These are phyloP conservation scores for Oryzias curvinotus DNA, from an alignment of 2,113 vertebrate genomes.

Conservation along the genomic window DNA sequence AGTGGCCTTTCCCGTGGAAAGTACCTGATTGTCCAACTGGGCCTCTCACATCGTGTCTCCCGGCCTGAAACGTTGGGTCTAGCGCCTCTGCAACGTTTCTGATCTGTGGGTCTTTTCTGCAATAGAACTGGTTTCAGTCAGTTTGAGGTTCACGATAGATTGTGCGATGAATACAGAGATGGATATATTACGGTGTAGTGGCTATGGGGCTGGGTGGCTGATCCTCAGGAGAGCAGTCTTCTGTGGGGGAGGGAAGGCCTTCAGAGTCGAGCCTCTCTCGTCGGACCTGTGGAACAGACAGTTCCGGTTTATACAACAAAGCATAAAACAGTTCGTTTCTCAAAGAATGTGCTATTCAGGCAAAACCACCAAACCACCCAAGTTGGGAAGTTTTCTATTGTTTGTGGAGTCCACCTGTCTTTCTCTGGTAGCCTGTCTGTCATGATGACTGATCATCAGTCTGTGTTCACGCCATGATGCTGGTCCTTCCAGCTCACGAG, in stretches of 20 bases:
- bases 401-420: slow-evolving; percentile 52
- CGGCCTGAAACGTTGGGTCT: slow-evolving; percentile 79
- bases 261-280: slow-evolving; percentile 72
- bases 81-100: slow-evolving; percentile 78
- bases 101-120: slow-evolving; percentile 58
- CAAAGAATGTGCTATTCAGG: no score
- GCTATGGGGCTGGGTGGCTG: slow-evolving; percentile 46
- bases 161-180: neutral
- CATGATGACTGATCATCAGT: slow-evolving; percentile 49
- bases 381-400: no score
- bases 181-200: slow-evolving; percentile 48
- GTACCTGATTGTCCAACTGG: slow-evolving; percentile 43
- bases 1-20: neutral
- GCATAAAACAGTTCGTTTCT: neutral
- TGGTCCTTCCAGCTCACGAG: slow-evolving; percentile 61
- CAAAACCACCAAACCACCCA: no score
- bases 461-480: slow-evolving; percentile 52
- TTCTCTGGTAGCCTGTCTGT: slow-evolving; percentile 56
- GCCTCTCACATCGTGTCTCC: slow-evolving; percentile 35
- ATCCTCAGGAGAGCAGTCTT: slow-evolving; percentile 66
- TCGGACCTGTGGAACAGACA: slow-evolving; percentile 33
- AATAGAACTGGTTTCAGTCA: slow-evolving; percentile 4
- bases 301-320: neutral
- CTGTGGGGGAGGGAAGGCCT: slow-evolving; percentile 66
- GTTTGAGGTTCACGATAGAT: neutral